phyloP scores from a whole-genome alignment of 2,888 invertebrate species.

The Euplexia lucipara region DNA sequence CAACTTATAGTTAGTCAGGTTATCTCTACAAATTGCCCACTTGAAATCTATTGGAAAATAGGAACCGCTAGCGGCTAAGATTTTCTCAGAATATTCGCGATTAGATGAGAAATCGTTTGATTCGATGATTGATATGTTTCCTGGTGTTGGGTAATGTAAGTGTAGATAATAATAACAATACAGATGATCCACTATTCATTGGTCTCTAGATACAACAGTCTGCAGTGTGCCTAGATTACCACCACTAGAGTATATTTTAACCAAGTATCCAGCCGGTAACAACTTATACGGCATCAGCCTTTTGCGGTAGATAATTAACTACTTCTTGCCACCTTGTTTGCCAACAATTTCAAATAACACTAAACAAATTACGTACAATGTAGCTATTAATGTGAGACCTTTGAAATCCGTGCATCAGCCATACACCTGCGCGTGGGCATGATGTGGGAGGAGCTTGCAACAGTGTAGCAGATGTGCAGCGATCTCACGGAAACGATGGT shows the following conservation, averaged over 20 bases:
- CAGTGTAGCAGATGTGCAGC: conserved; percentile 64
- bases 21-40: conserved; percentile 61
- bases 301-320: background rate
- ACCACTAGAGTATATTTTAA: background rate
- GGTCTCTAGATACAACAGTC: conserved; percentile 4
- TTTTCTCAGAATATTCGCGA: conserved; percentile 58
- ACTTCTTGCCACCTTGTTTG: conserved; percentile 3
- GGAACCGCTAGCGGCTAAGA: conserved; percentile 49
- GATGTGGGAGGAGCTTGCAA: conserved; percentile 70
- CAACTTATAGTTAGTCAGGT: conserved; percentile 61
- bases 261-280: too few relatives aligned
- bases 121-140: conserved; percentile 56
- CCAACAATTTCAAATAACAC: conserved; percentile 13
- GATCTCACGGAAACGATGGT: conserved; percentile 66
- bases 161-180: conserved; percentile 38
- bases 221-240: background rate
- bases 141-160: conserved; percentile 51
- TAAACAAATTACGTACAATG: conserved; percentile 38
- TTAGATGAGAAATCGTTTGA: conserved; percentile 57
- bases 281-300: too few relatives aligned
- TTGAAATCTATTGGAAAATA: conserved; percentile 65
- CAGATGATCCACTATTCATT: conserved; percentile 18
- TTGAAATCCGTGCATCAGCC: conserved; percentile 67
- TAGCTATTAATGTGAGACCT: conserved; percentile 51
- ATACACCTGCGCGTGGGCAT: conserved; percentile 72